phyloP scores from a whole-genome alignment of 2,888 invertebrate species.

The Cryptus armator region DNA sequence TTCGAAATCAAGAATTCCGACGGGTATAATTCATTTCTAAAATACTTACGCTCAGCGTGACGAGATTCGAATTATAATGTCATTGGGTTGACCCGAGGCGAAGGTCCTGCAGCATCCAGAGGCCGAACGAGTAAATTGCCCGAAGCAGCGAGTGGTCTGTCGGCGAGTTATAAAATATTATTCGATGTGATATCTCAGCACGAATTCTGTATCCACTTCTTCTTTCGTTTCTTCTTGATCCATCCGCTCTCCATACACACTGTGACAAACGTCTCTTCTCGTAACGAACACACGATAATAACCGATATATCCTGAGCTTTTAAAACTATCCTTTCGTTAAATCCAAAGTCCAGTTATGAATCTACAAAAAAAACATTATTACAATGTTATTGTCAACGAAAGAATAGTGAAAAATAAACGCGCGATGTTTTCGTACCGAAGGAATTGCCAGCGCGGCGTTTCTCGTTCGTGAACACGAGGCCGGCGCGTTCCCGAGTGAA shows the following conservation, averaged over 20 bases:
- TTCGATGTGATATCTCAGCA: background rate
- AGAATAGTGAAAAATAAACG: background rate
- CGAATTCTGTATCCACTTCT: constrained; percentile 14
- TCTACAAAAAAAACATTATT: background rate
- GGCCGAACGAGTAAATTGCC: background rate
- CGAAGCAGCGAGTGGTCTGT: background rate
- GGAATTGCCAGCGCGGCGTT: constrained; percentile 15
- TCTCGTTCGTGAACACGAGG: constrained; percentile 51
- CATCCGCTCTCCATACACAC: constrained; percentile 29
- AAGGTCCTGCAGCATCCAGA: constrained; percentile 14
- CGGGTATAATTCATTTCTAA: no score
- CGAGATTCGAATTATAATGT: background rate
- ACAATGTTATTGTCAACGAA: background rate
- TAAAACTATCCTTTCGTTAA: background rate
- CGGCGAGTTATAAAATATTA: background rate
- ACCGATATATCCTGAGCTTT: background rate
- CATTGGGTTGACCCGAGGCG: constrained; percentile 7
- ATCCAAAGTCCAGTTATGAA: background rate
- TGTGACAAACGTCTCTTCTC: constrained; percentile 7
- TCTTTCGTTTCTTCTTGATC: constrained; percentile 40
- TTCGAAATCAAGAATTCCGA: no score
- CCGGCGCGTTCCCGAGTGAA: constrained; percentile 69
- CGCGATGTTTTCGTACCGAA: background rate
- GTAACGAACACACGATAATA: constrained; percentile 1
- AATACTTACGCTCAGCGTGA: constrained; percentile 16